Conservation (phyloP, 2,797 vertebrate species). For the Linurgus olivaceus region DNA sequence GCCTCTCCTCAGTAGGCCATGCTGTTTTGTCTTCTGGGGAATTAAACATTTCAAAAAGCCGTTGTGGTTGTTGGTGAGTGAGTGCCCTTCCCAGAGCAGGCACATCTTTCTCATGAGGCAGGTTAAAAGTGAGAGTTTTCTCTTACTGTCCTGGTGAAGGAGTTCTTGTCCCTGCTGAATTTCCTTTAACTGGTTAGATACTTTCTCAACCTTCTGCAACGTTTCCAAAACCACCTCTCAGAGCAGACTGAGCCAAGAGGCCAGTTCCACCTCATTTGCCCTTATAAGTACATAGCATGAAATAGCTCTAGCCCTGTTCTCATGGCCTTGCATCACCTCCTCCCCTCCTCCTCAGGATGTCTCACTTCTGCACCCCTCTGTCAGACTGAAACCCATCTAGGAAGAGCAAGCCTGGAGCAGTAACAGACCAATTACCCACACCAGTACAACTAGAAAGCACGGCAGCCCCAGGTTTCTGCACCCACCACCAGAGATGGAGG, state of each 20-base stretch:
- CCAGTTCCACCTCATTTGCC: conserved; percentile 14
- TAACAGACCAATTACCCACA: neutral
- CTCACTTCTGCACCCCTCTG: neutral
- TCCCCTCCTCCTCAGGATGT: neutral
- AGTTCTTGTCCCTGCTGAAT: neutral
- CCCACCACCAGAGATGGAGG: fast-evolving
- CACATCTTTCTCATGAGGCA: neutral
- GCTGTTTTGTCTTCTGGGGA: neutral
- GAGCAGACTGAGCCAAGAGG: neutral
- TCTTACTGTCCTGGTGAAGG: neutral
- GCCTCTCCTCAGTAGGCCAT: neutral
- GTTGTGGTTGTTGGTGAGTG: fast-evolving
- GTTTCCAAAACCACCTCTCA: neutral
- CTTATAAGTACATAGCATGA: neutral
- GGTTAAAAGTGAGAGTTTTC: neutral
- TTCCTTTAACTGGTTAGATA: neutral
- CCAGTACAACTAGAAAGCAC: neutral
- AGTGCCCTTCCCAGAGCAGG: neutral
- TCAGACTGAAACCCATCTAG: neutral
- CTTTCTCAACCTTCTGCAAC: neutral
- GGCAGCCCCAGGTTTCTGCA: neutral
- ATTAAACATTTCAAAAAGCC: neutral
- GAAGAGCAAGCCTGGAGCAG: neutral
- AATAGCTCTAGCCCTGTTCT: neutral
- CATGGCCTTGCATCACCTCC: neutral